Evolutionary conservation across 2,888 invertebrate genomes (phyloP), one percentile per base, ranked within the genome.

Genomic region (Uropetala carovei): DNA sequence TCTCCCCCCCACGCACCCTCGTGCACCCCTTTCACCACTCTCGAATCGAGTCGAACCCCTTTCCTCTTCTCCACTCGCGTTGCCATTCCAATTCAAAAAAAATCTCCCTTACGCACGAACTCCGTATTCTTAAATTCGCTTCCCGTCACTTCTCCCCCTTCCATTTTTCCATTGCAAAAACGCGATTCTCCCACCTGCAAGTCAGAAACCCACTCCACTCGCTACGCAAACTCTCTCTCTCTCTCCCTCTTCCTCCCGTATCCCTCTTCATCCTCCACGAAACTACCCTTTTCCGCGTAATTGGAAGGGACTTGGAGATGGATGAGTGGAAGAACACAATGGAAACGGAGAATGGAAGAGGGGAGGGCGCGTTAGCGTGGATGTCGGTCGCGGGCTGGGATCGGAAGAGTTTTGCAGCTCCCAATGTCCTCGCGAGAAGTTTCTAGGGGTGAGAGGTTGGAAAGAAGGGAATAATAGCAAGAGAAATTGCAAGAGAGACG

Each of bases 311-410:
- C 68, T n/a, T 11, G n/a, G 68, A 68, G 75, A 75, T 75, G 75
- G 75, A 75, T 75, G 75, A 75, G 75, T 9, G 75, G 75, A 27
- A 27, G 22, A 75, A 27, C 18, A 75, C 75, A 75, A 75, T 75
- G 14, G 75, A 22, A 27, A 27, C 22, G 27, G 75, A 75, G 75
- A 75, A 75, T 75, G 22, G 22, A 75, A 75, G 75, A n/a, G n/a
- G n/a, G n/a, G n/a, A n/a, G 75, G 27, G 4, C n/a, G n/a, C 68
- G 68, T 22, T 43, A 43, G 43, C 18, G 68, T 68, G 68, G 68
- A 68, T n/a, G 68, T 68, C 75, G 75, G 75, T 75, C 75, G 75
- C 75, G 68, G 18, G 64, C 64, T 16, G 68, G 68, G n/a, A n/a
- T n/a, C 68, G 27, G 75, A 75, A 75, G 22, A 27, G 75, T 75